Evolutionary conservation across 2,888 invertebrate genomes (phyloP).

Genomic region (Macrophya alboannulata): DNA sequence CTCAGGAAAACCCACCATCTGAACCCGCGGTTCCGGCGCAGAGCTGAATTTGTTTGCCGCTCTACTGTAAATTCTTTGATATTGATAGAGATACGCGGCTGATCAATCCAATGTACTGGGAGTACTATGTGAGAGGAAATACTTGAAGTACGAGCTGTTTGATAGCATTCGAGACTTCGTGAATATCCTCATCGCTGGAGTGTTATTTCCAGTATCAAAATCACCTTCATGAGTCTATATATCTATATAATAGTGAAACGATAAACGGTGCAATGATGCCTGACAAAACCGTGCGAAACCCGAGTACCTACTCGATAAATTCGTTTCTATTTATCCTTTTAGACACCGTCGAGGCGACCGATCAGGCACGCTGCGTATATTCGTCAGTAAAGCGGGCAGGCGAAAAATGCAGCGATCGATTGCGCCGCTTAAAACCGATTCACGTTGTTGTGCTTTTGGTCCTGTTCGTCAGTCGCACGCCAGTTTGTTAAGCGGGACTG

Average conservation of each 20-base stretch:
- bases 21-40: background rate
- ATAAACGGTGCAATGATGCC: slow-evolving; percentile 26
- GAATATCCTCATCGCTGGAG: background rate
- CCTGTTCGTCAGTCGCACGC: slow-evolving; percentile 37
- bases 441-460: slow-evolving; percentile 45
- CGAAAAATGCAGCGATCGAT: slow-evolving; percentile 51
- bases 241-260: background rate
- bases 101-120: background rate
- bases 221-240: background rate
- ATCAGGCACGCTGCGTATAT: slow-evolving; percentile 5
- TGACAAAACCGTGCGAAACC: slow-evolving; percentile 10
- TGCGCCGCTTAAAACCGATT: slow-evolving; percentile 27
- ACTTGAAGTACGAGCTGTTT: background rate
- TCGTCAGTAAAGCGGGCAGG: slow-evolving; percentile 36
- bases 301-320: slow-evolving; percentile 37
- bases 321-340: slow-evolving; percentile 48
- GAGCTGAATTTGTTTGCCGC: background rate
- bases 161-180: background rate
- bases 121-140: background rate
- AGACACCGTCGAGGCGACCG: slow-evolving; percentile 20
- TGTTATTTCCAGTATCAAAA: slow-evolving; percentile 3
- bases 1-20: no score
- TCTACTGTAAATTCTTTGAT: background rate
- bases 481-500: slow-evolving; percentile 22
- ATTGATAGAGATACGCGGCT: background rate